Evolutionary conservation across 2,797 vertebrate species (phyloP), one percentile per base, ranked within the genome.

Genomic region (Crocidura indochinensis): DNA sequence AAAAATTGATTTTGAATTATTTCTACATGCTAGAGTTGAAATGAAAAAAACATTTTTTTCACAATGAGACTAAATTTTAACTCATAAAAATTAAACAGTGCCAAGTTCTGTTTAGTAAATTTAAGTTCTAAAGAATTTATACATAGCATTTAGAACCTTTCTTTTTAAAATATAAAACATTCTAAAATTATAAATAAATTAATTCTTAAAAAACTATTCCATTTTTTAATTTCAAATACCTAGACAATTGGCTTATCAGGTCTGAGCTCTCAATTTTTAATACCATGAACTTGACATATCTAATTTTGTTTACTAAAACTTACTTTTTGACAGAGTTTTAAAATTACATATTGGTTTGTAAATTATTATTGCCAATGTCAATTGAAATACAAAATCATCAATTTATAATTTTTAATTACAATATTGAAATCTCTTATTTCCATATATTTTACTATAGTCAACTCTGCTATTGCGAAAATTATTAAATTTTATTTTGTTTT

Each of bases 101-200:
- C 2, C 82, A 5, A 92, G 71, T 75, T 83, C 44, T 89, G 94
- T 93, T 77, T 27, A 89, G 76, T 8, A 12, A 22, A 91, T 4
- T 64, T 83, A 15, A 79, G 3, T 68, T 79, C 10, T 81, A 38
- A 68, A 49, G 8, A 96, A 89, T 5, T 82, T 75, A 73, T 0
- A 44, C 84, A 38, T 38, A 38, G 5, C 38, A 38, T 38, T 38
- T 38, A 38, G 38, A 38, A 38, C 5, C 38, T 38, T 38, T 38
- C 38, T 38, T 38, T 38, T 38, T 38, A 38, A 38, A 38, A 38
- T 38, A 38, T 38, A 38, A 38, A 38, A 38, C 38, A 38, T 38
- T 38, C 2, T 38, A 38, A 38, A 38, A 38, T 14, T 10, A 51
- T 77, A 82, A 27, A 15, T 83, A 11, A 7, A 65, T 46, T 68